Evolutionary conservation across 2,113 vertebrate species (phyloP).

Genomic region (Romanogobio albipinnatus): DNA sequence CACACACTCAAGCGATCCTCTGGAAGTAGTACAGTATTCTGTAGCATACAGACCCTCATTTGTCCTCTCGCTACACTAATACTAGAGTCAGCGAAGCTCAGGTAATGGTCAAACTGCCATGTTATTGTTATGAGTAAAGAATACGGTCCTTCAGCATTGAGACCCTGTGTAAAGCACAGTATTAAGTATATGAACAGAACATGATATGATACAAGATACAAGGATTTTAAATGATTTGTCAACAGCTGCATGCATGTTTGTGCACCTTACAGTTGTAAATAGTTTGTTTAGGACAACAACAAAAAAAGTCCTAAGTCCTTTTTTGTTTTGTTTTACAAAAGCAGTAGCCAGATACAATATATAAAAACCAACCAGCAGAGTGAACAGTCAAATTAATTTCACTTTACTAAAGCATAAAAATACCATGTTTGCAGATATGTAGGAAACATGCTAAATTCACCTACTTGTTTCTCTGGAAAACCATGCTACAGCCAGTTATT

Average conservation of each 20-base stretch:
- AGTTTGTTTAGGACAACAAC: neutral
- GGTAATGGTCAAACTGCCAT: conserved; percentile 48
- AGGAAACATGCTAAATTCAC: too few relatives aligned
- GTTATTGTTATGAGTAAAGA: conserved; percentile 37
- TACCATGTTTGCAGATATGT: too few relatives aligned
- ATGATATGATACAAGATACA: neutral
- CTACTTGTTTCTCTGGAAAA: too few relatives aligned
- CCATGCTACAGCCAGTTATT: too few relatives aligned
- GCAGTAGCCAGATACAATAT: neutral
- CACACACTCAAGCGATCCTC: conserved; percentile 47
- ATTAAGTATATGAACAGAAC: neutral
- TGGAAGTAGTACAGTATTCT: conserved; percentile 48
- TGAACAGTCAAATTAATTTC: neutral
- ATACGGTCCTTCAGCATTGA: conserved; percentile 37
- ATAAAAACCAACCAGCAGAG: neutral
- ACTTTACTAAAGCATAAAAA: too few relatives aligned
- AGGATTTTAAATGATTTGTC: neutral
- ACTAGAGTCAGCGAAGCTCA: conserved; percentile 35
- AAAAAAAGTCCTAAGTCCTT: neutral
- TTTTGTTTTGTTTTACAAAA: neutral
- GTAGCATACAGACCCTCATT: conserved; percentile 45
- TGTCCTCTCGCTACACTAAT: conserved; percentile 47
- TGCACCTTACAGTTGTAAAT: neutral
- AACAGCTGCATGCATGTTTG: conserved; percentile 5
- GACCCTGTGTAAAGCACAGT: conserved; percentile 7